Conservation (phyloP, 2,888 invertebrate species). For the Escarpia spicata region DNA sequence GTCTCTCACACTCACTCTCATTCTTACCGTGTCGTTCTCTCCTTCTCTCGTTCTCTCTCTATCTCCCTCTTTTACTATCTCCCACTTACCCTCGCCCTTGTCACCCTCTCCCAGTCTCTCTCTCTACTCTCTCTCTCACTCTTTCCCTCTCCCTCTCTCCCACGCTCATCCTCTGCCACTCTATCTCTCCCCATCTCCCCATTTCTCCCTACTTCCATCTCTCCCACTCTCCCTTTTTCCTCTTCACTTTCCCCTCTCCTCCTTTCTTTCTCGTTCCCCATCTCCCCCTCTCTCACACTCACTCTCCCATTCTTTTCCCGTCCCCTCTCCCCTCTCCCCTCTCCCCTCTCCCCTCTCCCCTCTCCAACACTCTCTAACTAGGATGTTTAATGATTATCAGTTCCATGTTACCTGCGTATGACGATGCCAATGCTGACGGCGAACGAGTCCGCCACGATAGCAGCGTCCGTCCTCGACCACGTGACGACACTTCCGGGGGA, state of each 20-base stretch:
- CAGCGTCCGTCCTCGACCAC: not conserved
- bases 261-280: too few relatives aligned
- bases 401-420: not conserved
- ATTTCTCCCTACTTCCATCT: too few relatives aligned
- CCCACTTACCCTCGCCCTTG: not conserved
- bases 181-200: not conserved
- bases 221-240: too few relatives aligned
- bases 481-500: not conserved
- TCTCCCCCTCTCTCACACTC: too few relatives aligned
- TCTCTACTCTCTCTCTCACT: not conserved
- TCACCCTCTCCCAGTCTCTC: not conserved
- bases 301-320: too few relatives aligned
- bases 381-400: not conserved
- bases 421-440: not conserved
- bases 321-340: too few relatives aligned
- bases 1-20: not conserved
- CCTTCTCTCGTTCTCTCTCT: not conserved
- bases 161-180: not conserved
- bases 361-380: not conserved
- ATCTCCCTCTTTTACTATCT: not conserved
- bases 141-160: not conserved
- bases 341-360: too few relatives aligned
- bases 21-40: not conserved
- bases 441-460: not conserved
- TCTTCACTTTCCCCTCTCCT: too few relatives aligned